Percentiles rank a stretch among this genome's conserved stretches.
phyloP scores from a whole-genome alignment of 2,888 invertebrate genomes.

The Macaria notata region DNA sequence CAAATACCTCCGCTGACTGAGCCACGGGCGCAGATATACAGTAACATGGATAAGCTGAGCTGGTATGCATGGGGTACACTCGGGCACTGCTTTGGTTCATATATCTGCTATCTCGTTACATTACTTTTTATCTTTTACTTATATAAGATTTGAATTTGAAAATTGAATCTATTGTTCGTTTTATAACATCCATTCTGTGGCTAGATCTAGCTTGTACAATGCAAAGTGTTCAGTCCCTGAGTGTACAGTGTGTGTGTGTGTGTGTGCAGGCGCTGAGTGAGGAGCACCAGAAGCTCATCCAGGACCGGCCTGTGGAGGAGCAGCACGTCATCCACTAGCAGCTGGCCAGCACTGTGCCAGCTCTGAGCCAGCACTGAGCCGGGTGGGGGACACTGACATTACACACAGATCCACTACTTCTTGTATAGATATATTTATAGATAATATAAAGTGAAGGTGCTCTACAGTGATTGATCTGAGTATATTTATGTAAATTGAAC shows the following conservation, averaged over 20 bases:
- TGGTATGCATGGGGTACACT: conserved; percentile 41
- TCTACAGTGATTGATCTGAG: no score
- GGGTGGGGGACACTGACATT: neutral
- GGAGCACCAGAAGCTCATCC: conserved; percentile 92
- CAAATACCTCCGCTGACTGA: no score
- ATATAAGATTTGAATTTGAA: no score
- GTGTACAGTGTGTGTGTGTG: conserved; percentile 43
- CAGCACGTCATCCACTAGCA: conserved; percentile 67
- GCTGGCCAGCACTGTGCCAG: conserved; percentile 8
- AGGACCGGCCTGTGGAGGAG: conserved; percentile 55
- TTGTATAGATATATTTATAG: no score
- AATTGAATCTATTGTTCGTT: no score
- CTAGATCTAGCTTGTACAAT: no score
- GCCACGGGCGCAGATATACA: no score
- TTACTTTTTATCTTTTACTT: no score
- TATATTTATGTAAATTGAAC: no score
- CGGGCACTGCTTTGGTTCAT: conserved; percentile 24
- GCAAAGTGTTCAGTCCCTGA: conserved; percentile 2
- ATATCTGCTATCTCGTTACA: no score
- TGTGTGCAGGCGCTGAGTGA: conserved; percentile 89
- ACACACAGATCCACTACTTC: neutral
- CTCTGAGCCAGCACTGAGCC: conserved; percentile 1
- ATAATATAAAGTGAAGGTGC: no score
- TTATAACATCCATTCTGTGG: no score
- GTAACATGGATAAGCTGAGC: conserved; percentile 24